Conservation (phyloP, 2,888 invertebrate genomes). For the Thymelicus acteon region DNA sequence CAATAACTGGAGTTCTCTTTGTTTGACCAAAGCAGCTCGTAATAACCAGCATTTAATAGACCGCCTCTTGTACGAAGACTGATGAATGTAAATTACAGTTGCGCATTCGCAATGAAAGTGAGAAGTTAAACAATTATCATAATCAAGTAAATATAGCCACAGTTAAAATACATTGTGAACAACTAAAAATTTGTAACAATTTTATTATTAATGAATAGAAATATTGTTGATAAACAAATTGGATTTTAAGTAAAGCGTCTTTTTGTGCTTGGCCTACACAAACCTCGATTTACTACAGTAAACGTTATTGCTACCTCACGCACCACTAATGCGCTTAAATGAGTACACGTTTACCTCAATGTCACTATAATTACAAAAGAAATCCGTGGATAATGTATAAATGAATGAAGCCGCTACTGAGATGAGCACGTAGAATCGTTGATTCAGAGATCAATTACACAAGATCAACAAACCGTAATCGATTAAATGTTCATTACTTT, state of each 20-base stretch:
- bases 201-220: no score
- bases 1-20: constrained; percentile 2
- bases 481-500: constrained; percentile 21
- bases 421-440: constrained; percentile 20
- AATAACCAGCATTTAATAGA: not conserved
- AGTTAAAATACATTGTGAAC: no score
- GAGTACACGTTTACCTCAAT: not conserved
- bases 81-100: not conserved
- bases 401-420: constrained; percentile 25
- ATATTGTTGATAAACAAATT: no score
- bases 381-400: constrained; percentile 2
- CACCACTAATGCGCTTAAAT: not conserved
- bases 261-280: not conserved
- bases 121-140: not conserved
- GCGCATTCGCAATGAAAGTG: not conserved
- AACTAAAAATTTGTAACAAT: no score
- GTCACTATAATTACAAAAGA: constrained; percentile 2
- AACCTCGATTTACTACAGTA: not conserved
- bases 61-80: not conserved
- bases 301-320: not conserved
- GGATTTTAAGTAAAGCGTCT: no score
- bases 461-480: constrained; percentile 14
- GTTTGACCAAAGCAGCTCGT: constrained; percentile 7
- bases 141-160: not conserved
- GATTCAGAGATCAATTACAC: constrained; percentile 12